Conservation (phyloP, 2,797 vertebrate species). For the Poeciliopsis turneri region DNA sequence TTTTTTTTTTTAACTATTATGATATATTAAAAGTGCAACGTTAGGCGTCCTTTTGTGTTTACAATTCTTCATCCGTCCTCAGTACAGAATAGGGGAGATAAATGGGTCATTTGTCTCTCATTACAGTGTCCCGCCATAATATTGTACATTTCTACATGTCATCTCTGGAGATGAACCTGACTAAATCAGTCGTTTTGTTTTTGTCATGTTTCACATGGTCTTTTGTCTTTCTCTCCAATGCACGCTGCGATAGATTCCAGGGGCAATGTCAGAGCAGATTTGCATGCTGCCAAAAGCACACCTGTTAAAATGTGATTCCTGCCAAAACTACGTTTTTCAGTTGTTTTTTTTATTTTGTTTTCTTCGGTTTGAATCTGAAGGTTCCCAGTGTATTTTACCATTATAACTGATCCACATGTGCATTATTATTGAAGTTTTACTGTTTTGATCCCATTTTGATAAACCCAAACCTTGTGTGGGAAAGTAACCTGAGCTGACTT, state of each 20-base stretch:
- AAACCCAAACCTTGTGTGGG: neutral
- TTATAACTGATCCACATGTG: slow-evolving; percentile 7
- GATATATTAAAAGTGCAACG: neutral
- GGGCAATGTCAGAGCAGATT: neutral
- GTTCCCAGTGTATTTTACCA: neutral
- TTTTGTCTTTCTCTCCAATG: slow-evolving; percentile 13
- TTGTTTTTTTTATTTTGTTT: neutral
- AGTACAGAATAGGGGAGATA: neutral
- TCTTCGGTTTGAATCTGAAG: slow-evolving; percentile 7
- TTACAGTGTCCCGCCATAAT: neutral
- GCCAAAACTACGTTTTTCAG: neutral
- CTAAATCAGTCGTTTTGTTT: neutral
- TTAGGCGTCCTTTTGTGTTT: neutral
- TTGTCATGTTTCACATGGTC: slow-evolving; percentile 1
- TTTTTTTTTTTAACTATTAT: neutral
- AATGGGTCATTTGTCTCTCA: neutral
- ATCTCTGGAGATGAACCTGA: neutral
- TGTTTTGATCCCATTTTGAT: neutral
- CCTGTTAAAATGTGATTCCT: neutral
- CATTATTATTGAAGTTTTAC: slow-evolving; percentile 16
- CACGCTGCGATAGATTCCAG: slow-evolving; percentile 29
- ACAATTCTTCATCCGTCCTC: slow-evolving; percentile 2
- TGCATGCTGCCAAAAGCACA: slow-evolving; percentile 5
- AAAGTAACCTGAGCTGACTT: neutral
- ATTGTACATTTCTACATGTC: neutral